These are phyloP conservation scores for Achlya flavicornis DNA, from an alignment of 2,888 invertebrate genomes.

Conservation along the genomic window DNA sequence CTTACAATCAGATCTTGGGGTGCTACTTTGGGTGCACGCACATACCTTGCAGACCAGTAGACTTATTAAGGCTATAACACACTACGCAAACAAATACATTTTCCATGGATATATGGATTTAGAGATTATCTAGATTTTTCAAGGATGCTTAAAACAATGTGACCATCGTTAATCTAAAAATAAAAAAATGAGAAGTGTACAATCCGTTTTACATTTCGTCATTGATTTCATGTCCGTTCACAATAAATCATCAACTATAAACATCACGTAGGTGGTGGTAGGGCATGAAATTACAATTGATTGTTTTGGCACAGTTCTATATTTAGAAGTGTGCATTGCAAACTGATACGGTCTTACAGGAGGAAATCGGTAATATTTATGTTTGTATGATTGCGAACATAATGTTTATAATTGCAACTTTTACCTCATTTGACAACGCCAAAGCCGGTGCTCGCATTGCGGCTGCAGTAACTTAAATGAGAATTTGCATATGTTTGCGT, in stretches of 20 bases:
- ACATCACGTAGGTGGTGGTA: background rate
- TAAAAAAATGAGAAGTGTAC: background rate
- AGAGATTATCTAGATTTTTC: background rate
- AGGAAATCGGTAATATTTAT: too few relatives aligned
- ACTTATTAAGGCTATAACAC: background rate
- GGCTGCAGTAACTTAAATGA: slow-evolving; percentile 22
- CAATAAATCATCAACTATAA: slow-evolving; percentile 1
- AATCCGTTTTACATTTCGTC: background rate
- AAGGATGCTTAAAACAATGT: background rate
- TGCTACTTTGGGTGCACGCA: slow-evolving; percentile 8
- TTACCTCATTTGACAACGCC: background rate
- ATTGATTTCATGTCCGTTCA: background rate
- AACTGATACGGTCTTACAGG: background rate
- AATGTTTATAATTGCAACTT: slow-evolving; percentile 3
- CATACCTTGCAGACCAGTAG: background rate
- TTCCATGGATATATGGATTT: background rate
- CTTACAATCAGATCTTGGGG: slow-evolving; percentile 8
- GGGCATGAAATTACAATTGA: background rate
- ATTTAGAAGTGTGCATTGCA: background rate
- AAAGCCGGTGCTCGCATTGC: slow-evolving; percentile 7
- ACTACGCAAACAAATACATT: background rate
- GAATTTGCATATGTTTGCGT: slow-evolving; percentile 34
- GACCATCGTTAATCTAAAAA: too few relatives aligned
- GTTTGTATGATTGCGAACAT: background rate
- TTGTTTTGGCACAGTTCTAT: background rate